Evolutionary conservation across 2,888 invertebrate genomes (phyloP).

Genomic region (Hymenopus coronatus): DNA sequence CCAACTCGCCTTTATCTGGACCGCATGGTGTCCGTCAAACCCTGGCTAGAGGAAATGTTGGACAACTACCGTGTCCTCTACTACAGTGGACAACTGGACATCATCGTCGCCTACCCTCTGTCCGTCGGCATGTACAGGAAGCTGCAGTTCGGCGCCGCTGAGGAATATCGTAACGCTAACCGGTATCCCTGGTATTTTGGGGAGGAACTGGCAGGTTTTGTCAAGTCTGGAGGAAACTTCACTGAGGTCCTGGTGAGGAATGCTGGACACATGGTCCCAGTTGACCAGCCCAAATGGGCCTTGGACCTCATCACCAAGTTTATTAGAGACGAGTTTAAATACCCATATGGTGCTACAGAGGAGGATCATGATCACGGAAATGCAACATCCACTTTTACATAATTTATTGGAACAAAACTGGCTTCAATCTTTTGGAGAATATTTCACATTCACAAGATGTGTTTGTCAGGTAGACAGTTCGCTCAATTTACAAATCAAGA

Average conservation of each 20-base stretch:
- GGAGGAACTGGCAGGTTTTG: conserved; percentile 44
- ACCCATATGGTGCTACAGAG: too few relatives aligned
- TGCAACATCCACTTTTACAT: too few relatives aligned
- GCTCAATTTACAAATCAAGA: too few relatives aligned
- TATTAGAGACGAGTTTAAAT: conserved; percentile 39
- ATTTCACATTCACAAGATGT: too few relatives aligned
- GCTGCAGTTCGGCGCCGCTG: conserved; percentile 45
- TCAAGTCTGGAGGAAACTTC: conserved; percentile 40
- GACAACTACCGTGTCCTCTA: conserved; percentile 43
- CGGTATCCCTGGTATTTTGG: conserved; percentile 44
- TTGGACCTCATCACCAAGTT: conserved; percentile 40
- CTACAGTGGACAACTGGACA: conserved; percentile 52
- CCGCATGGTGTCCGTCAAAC: conserved; percentile 58
- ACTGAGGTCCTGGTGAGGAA: conserved; percentile 43
- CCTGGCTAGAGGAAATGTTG: conserved; percentile 54
- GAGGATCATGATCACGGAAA: too few relatives aligned
- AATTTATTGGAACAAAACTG: too few relatives aligned
- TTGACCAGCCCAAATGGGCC: conserved; percentile 45
- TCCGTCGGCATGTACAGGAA: conserved; percentile 47
- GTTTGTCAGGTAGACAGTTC: too few relatives aligned
- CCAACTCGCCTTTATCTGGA: conserved; percentile 53
- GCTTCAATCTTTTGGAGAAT: too few relatives aligned
- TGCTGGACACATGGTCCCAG: conserved; percentile 48
- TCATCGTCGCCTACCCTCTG: conserved; percentile 60
- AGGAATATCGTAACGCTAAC: conserved; percentile 42